These are phyloP conservation scores for Chalcosyrphus nemorum DNA, from an alignment of 2,888 invertebrate genomes.

Conservation along the genomic window DNA sequence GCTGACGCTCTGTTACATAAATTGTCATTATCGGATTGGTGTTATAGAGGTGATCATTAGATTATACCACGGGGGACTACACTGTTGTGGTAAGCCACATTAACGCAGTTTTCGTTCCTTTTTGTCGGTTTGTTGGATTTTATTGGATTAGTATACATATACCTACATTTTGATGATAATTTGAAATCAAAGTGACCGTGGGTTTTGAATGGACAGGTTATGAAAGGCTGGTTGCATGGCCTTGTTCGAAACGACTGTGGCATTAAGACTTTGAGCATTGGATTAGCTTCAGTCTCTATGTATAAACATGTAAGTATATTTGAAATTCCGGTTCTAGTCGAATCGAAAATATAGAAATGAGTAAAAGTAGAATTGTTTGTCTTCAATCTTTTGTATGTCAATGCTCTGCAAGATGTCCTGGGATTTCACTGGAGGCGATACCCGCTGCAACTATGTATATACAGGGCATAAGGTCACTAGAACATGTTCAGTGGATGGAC, in stretches of 20 bases:
- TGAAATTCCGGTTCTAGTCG: too few species aligned
- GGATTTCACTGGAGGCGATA: too few species aligned
- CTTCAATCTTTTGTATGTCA: too few species aligned
- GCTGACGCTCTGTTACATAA: constrained; percentile 15
- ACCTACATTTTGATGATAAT: neutral
- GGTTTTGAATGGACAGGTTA: neutral
- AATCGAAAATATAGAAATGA: too few species aligned
- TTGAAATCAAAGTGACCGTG: neutral
- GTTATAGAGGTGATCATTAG: neutral
- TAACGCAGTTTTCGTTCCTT: neutral
- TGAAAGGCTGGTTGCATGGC: neutral
- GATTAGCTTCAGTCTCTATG: too few species aligned
- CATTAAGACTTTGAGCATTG: too few species aligned
- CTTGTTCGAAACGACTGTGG: neutral
- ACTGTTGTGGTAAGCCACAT: neutral
- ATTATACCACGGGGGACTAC: neutral
- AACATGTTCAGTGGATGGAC: too few species aligned
- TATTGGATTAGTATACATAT: neutral
- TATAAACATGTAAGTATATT: too few species aligned
- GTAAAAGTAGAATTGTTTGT: too few species aligned
- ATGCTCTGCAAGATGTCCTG: too few species aligned
- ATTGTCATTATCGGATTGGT: constrained; percentile 12
- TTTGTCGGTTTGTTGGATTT: neutral
- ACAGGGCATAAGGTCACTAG: too few species aligned
- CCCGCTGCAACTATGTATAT: too few species aligned